phyloP scores from a whole-genome alignment of 1,140 invertebrate genomes.

The Anoplolepis gracilipes region DNA sequence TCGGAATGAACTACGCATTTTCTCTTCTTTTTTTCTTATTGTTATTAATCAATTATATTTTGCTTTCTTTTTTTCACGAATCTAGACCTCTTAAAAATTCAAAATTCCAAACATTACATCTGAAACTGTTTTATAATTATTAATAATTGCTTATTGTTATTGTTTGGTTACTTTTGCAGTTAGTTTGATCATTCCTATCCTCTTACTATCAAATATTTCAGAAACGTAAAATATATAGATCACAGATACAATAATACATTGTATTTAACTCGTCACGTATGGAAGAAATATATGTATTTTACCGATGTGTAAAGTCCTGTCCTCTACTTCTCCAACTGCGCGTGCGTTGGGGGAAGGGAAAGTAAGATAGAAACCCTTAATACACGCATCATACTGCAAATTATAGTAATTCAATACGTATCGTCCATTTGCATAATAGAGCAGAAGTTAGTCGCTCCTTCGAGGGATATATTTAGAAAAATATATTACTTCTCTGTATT shows the following conservation, averaged over 20 bases:
- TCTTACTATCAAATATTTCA: not conserved
- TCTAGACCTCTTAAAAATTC: not conserved
- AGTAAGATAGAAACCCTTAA: not conserved
- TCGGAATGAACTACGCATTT: not conserved
- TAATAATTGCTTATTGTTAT: not conserved
- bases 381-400: not conserved
- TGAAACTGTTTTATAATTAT: not conserved
- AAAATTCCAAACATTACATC: not conserved
- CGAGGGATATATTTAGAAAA: not conserved
- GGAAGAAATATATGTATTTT: not conserved
- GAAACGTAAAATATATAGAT: not conserved
- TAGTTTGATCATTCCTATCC: not conserved
- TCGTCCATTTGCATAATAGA: constrained; percentile 6
- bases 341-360: not conserved
- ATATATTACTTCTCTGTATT: not conserved
- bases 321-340: not conserved
- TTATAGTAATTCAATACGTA: not conserved
- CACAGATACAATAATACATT: not conserved
- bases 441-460: not conserved
- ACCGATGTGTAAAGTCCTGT: not conserved
- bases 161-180: not conserved
- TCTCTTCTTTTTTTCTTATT: not conserved
- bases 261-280: too few species aligned
- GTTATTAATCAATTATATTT: not conserved
- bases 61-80: not conserved